Percentiles rank a stretch among this genome's conserved stretches.
Evolutionary conservation across 2,113 vertebrate species (phyloP).

Genomic region (Forbesichthys papilliferus): DNA sequence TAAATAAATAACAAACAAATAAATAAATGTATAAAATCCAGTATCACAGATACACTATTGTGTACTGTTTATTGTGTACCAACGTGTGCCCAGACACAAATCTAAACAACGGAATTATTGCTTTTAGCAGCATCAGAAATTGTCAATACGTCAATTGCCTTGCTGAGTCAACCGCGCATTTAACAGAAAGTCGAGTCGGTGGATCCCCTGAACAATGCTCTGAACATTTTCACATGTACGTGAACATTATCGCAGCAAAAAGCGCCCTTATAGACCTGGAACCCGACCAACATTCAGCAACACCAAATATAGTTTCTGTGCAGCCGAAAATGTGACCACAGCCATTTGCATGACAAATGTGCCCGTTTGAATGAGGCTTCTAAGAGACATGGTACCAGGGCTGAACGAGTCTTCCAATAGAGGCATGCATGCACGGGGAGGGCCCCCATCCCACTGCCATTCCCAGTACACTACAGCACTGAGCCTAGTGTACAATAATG

Average conservation of each 20-base stretch:
- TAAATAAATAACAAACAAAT: background rate
- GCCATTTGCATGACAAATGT: constrained; percentile 65
- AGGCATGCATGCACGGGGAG: constrained; percentile 7
- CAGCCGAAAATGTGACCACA: constrained; percentile 32
- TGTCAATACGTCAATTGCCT: no score
- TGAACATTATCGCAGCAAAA: constrained; percentile 46
- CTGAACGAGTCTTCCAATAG: background rate
- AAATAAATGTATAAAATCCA: background rate
- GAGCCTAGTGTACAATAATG: constrained; percentile 10
- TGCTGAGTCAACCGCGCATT: background rate
- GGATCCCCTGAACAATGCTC: constrained; percentile 44
- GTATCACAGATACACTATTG: background rate
- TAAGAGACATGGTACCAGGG: no score
- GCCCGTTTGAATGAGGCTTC: constrained; percentile 31
- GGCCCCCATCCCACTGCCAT: constrained; percentile 12
- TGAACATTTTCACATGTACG: constrained; percentile 34
- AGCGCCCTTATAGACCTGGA: constrained; percentile 24
- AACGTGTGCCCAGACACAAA: no score
- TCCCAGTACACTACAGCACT: background rate
- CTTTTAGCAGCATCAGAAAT: background rate
- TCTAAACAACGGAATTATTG: background rate
- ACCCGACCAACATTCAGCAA: constrained; percentile 43
- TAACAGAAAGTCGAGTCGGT: constrained; percentile 23
- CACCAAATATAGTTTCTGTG: constrained; percentile 52
- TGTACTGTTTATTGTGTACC: no score